These are phyloP conservation scores for Alfaro cultratus DNA, from an alignment of 2,797 vertebrate genomes.

Conservation along the genomic window DNA sequence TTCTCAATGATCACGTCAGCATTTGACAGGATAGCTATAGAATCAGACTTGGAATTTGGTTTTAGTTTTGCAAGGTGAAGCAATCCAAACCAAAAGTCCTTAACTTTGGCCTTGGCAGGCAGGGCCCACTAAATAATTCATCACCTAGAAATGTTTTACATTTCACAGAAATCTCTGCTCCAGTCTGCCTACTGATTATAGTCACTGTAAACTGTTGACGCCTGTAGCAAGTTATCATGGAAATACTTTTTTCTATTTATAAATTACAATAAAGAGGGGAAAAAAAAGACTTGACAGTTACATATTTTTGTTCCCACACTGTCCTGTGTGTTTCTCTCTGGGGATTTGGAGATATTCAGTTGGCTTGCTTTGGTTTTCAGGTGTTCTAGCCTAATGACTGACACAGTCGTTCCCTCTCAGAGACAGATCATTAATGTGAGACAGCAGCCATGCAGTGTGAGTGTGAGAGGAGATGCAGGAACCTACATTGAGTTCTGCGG, in stretches of 20 bases:
- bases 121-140: conserved; percentile 46
- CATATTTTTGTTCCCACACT: conserved; percentile 2
- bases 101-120: conserved; percentile 28
- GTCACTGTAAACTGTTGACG: conserved; percentile 12
- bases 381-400: conserved; percentile 35
- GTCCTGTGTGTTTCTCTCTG: conserved; percentile 1
- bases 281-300: conserved; percentile 6
- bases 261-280: conserved; percentile 3
- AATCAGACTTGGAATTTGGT: conserved; percentile 3
- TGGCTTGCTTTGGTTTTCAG: conserved; percentile 22
- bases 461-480: conserved; percentile 65
- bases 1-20: conserved; percentile 7
- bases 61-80: conserved; percentile 16
- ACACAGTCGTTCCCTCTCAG: conserved; percentile 50
- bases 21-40: neutral
- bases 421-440: conserved; percentile 54
- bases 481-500: conserved; percentile 85
- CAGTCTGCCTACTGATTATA: conserved; percentile 13
- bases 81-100: conserved; percentile 31
- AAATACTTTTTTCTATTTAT: conserved; percentile 6
- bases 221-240: conserved; percentile 20
- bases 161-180: conserved; percentile 22
- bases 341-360: conserved; percentile 18
- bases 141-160: conserved; percentile 17
- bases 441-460: conserved; percentile 68